Evolutionary conservation across 2,888 invertebrate genomes (phyloP).

Genomic region (Helicoverpa assulta): DNA sequence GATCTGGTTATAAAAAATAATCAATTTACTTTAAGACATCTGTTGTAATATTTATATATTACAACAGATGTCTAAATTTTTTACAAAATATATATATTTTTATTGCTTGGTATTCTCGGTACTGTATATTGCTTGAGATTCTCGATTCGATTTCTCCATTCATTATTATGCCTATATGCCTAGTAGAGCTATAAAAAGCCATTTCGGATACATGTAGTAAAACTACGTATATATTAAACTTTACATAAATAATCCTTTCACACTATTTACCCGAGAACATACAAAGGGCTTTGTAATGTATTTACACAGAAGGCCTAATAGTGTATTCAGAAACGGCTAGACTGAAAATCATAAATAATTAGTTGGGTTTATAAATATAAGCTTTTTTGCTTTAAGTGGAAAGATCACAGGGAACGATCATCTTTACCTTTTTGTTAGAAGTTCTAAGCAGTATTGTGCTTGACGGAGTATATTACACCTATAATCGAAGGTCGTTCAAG

Average conservation of each 20-base stretch:
- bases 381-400: constrained; percentile 15
- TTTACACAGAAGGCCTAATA: background rate
- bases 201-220: too few relatives aligned
- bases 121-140: too few relatives aligned
- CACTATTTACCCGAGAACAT: background rate
- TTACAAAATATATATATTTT: too few relatives aligned
- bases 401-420: constrained; percentile 5
- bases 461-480: background rate
- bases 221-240: too few relatives aligned
- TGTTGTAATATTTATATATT: too few relatives aligned
- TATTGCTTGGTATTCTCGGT: too few relatives aligned
- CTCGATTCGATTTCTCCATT: too few relatives aligned
- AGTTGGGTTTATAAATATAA: background rate
- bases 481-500: constrained; percentile 26
- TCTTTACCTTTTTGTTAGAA: constrained; percentile 18
- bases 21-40: too few relatives aligned
- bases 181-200: too few relatives aligned
- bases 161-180: too few relatives aligned
- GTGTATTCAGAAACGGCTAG: background rate
- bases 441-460: constrained; percentile 23
- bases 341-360: background rate
- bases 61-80: too few relatives aligned
- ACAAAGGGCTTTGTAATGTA: background rate
- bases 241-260: background rate
- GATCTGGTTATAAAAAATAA: too few relatives aligned